These are phyloP conservation scores for Polyommatus iphigenia DNA, from an alignment of 2,888 invertebrate genomes.

Conservation along the genomic window DNA sequence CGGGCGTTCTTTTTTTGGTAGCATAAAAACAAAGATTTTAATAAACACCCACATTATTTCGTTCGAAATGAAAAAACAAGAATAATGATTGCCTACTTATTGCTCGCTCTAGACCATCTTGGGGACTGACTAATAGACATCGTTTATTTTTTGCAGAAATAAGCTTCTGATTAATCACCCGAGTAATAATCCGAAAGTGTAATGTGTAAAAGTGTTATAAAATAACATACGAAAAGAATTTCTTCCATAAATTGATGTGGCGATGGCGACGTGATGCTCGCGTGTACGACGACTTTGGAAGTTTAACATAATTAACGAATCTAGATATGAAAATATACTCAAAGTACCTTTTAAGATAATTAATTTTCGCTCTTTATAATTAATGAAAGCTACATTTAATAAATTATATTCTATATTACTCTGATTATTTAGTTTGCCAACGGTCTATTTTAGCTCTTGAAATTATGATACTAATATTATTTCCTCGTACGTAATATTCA, in stretches of 20 bases:
- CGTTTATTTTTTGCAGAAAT: slow-evolving; percentile 25
- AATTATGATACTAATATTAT: neutral
- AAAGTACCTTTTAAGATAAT: slow-evolving; percentile 29
- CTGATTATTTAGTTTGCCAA: neutral
- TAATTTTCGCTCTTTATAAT: slow-evolving; percentile 27
- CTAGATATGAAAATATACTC: slow-evolving; percentile 29
- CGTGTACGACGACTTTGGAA: slow-evolving; percentile 20
- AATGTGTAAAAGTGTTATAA: slow-evolving; percentile 18
- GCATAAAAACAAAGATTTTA: neutral
- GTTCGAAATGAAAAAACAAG: neutral
- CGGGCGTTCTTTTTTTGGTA: neutral
- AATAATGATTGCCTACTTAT: slow-evolving; percentile 26
- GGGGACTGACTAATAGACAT: slow-evolving; percentile 20
- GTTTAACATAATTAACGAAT: slow-evolving; percentile 29
- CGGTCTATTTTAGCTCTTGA: neutral
- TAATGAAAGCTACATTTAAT: slow-evolving; percentile 1
- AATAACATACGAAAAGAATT: slow-evolving; percentile 26
- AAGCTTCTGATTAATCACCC: slow-evolving; percentile 21
- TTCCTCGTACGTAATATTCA: neutral
- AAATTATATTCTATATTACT: slow-evolving; percentile 11
- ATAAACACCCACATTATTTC: slow-evolving; percentile 10
- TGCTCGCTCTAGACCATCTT: slow-evolving; percentile 17
- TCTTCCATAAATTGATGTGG: slow-evolving; percentile 27
- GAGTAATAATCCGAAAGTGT: slow-evolving; percentile 22
- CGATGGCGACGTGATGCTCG: neutral